A percentile compares a stretch with the other conserved stretches of the same genome.
These are phyloP conservation scores for Pachyrhynchus sulphureomaculatus DNA, from an alignment of 1,140 invertebrate genomes.

Conservation along the genomic window DNA sequence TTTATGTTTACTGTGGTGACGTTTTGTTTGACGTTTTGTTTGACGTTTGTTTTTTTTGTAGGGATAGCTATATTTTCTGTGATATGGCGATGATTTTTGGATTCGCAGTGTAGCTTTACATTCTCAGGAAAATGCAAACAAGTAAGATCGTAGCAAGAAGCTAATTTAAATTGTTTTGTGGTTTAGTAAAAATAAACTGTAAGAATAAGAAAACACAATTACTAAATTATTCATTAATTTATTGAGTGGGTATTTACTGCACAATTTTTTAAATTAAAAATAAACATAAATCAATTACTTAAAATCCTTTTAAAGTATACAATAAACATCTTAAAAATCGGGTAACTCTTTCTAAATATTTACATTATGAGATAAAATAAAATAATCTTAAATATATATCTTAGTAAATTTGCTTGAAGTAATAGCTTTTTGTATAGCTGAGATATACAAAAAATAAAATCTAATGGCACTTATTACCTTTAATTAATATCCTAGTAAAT, in stretches of 20 bases:
- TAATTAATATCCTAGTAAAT: constrained; percentile 1
- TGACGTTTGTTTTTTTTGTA: no score
- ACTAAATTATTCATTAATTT: no score
- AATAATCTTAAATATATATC: neutral
- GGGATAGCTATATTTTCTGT: no score
- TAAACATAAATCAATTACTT: constrained; percentile 1
- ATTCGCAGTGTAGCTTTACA: no score
- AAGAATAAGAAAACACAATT: no score
- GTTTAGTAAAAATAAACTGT: no score
- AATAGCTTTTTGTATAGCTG: neutral
- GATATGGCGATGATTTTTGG: no score
- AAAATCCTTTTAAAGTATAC: constrained; percentile 17
- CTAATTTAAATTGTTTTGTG: no score
- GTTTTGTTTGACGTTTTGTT: no score
- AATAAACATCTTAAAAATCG: constrained; percentile 12
- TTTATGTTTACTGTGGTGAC: no score
- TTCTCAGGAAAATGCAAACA: no score
- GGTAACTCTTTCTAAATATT: constrained; percentile 18
- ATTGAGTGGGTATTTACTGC: neutral
- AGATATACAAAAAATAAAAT: constrained; percentile 19
- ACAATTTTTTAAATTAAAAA: neutral
- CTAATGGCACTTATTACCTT: constrained; percentile 23
- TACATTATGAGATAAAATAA: neutral
- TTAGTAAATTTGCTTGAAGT: neutral
- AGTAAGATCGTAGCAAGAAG: no score